A percentile compares a stretch with the other conserved stretches of the same genome.
Evolutionary conservation across 2,797 vertebrate genomes (phyloP).

Genomic region (Xiphorhynchus erythropygius): DNA sequence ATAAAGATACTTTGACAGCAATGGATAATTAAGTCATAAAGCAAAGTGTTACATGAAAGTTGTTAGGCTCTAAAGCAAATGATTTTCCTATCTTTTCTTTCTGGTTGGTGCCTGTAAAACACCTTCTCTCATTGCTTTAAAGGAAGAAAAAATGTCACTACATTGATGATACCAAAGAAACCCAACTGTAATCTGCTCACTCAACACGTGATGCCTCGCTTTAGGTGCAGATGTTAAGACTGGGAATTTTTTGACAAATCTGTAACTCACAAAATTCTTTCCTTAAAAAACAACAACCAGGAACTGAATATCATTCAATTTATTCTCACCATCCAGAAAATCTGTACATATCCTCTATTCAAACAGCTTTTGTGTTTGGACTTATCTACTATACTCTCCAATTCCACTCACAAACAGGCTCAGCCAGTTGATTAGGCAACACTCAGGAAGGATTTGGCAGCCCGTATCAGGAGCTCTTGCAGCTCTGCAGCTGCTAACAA

Average conservation of each 20-base stretch:
- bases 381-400: not conserved
- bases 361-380: not conserved
- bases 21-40: constrained; percentile 22
- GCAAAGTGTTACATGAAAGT: not conserved
- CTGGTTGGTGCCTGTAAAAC: not conserved
- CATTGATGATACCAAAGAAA: not conserved
- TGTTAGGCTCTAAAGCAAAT: not conserved
- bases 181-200: not conserved
- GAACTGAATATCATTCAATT: not conserved
- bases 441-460: constrained; percentile 41
- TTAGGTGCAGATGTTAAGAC: not conserved
- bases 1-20: constrained; percentile 11
- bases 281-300: not conserved
- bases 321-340: not conserved
- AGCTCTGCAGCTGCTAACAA: constrained; percentile 35
- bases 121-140: not conserved
- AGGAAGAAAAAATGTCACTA: not conserved
- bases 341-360: not conserved
- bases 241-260: not conserved
- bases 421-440: constrained; percentile 37
- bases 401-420: not conserved
- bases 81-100: not conserved
- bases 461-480: not conserved
- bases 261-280: not conserved
- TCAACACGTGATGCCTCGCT: not conserved